A percentile compares a stretch with the other conserved stretches of the same genome.
phyloP scores from a whole-genome alignment of 2,888 invertebrate genomes.

The Apodemia duryi region DNA sequence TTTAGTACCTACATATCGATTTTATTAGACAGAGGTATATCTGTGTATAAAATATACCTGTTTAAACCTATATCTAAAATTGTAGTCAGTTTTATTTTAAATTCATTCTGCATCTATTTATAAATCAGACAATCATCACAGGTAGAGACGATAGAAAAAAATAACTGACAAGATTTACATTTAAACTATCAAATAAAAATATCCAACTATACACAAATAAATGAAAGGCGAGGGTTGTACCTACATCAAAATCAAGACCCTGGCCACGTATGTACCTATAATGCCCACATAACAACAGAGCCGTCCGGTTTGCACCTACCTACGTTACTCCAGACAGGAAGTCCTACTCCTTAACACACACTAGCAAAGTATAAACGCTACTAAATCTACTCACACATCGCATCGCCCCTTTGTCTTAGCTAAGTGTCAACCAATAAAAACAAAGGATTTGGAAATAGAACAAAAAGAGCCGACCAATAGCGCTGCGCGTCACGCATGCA shows the following conservation, averaged over 20 bases:
- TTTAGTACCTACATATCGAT: too few relatives aligned
- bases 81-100: too few relatives aligned
- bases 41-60: too few relatives aligned
- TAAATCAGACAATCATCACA: too few relatives aligned
- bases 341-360: constrained; percentile 62
- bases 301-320: constrained; percentile 47
- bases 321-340: constrained; percentile 55
- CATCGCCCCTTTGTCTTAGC: constrained; percentile 77
- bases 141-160: too few relatives aligned
- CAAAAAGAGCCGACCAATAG: constrained; percentile 77
- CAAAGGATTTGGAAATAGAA: constrained; percentile 78
- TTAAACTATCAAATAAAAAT: constrained; percentile 1
- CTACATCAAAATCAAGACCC: constrained; percentile 70
- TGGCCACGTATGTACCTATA: constrained; percentile 49
- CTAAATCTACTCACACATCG: constrained; percentile 64
- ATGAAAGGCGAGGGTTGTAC: constrained; percentile 50
- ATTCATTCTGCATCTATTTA: too few relatives aligned
- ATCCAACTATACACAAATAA: neutral
- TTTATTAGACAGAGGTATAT: too few relatives aligned
- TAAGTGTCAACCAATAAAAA: constrained; percentile 80
- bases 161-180: neutral
- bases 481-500: constrained; percentile 71
- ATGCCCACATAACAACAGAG: constrained; percentile 43
- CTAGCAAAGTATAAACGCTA: constrained; percentile 33
- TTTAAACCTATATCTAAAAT: too few relatives aligned